These are phyloP conservation scores for Tauraco hartlaubi DNA, from an alignment of 2,797 vertebrate genomes.

Conservation along the genomic window DNA sequence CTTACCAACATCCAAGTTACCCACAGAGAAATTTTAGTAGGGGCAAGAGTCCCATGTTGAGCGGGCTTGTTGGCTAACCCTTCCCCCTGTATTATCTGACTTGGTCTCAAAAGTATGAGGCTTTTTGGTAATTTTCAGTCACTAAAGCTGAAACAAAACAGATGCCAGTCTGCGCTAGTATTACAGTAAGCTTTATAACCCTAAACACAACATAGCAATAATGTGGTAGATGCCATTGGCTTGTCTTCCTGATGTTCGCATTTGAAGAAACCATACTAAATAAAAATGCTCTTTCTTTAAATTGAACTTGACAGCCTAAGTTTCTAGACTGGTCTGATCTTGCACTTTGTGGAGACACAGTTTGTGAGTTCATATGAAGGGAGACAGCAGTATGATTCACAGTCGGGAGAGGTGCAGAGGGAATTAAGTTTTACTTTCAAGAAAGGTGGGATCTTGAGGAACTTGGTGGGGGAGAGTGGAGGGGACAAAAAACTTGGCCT, in stretches of 20 bases:
- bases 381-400: background rate
- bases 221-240: background rate
- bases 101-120: background rate
- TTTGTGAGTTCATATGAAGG: background rate
- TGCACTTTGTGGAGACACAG: background rate
- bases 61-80: background rate
- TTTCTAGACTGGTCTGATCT: background rate
- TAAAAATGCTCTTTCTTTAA: slow-evolving; percentile 28
- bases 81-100: background rate
- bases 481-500: background rate
- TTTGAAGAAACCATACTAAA: slow-evolving; percentile 48
- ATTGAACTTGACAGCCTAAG: slow-evolving; percentile 37
- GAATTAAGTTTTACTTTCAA: background rate
- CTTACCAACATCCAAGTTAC: slow-evolving; percentile 33
- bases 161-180: slow-evolving; percentile 19
- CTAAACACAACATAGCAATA: slow-evolving; percentile 37
- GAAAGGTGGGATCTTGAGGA: background rate
- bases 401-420: accelerated
- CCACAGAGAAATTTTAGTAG: background rate
- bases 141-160: slow-evolving; percentile 46
- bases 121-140: slow-evolving; percentile 27
- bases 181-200: slow-evolving; percentile 38
- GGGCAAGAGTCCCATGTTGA: background rate
- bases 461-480: accelerated
- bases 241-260: background rate